Conservation (phyloP, 2,113 vertebrate species). For the Pedionomus torquatus region DNA sequence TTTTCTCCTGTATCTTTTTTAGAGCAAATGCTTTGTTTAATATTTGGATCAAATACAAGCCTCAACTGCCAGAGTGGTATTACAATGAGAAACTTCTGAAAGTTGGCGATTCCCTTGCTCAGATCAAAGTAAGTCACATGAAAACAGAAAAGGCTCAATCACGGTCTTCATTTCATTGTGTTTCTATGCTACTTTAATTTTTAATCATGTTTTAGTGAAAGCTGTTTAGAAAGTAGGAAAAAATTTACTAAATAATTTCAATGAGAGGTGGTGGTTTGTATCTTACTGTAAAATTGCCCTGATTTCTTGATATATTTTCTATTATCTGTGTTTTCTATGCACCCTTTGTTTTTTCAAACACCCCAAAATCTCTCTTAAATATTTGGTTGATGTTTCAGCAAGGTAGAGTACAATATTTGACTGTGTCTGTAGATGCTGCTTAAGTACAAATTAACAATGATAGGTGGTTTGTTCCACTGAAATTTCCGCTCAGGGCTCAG, state of each 20-base stretch:
- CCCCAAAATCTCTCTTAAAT: not conserved
- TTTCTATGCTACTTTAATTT: not conserved
- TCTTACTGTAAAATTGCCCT: not conserved
- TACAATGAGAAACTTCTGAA: slow-evolving; percentile 86
- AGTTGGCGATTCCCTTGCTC: slow-evolving; percentile 86
- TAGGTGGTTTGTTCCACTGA: not conserved
- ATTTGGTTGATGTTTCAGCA: not conserved
- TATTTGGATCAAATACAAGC: slow-evolving; percentile 89
- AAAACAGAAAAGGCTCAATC: not conserved
- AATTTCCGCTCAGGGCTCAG: not conserved
- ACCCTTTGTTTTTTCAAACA: not conserved
- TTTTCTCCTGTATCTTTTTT: slow-evolving; percentile 45
- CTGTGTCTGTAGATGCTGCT: not conserved
- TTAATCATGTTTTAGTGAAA: slow-evolving; percentile 21
- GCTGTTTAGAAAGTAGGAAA: not conserved
- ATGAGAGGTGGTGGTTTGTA: not conserved
- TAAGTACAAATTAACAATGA: not conserved
- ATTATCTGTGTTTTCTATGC: not conserved
- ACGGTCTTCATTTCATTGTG: not conserved
- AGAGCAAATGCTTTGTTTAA: slow-evolving; percentile 86
- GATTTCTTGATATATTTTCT: not conserved
- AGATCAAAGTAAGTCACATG: slow-evolving; percentile 81
- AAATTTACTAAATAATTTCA: not conserved
- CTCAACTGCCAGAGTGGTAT: slow-evolving; percentile 82
- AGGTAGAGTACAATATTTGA: not conserved